A percentile compares a stretch with the other conserved stretches of the same genome.
Conservation (phyloP, 1,140 invertebrate species). For the Drosophila bipectinata region DNA sequence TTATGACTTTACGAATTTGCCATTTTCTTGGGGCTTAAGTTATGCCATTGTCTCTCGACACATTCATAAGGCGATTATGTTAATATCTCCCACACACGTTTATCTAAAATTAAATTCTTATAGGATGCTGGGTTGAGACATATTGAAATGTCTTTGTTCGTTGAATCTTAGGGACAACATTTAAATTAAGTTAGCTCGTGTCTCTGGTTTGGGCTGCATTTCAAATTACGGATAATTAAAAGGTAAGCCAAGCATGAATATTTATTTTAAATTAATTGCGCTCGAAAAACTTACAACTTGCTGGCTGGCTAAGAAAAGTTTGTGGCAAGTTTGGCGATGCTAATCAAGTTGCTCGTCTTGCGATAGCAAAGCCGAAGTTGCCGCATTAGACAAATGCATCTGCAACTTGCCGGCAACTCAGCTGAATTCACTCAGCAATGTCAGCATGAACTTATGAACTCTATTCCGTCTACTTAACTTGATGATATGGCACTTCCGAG, state of each 20-base stretch:
- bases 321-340: slow-evolving; percentile 26
- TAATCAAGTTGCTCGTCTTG: slow-evolving; percentile 33
- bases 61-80: slow-evolving; percentile 66
- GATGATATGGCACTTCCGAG: slow-evolving; percentile 65
- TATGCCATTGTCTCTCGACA: slow-evolving; percentile 22
- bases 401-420: slow-evolving; percentile 23
- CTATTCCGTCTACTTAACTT: slow-evolving; percentile 58
- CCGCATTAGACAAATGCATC: slow-evolving; percentile 55
- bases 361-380: slow-evolving; percentile 37
- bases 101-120: slow-evolving; percentile 50
- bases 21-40: slow-evolving; percentile 13
- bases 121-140: not conserved
- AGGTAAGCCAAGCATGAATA: slow-evolving; percentile 4
- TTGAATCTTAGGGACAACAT: not conserved
- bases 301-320: slow-evolving; percentile 4
- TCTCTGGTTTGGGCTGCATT: not conserved
- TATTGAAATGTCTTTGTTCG: slow-evolving; percentile 1
- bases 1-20: not conserved
- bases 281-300: slow-evolving; percentile 14
- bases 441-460: slow-evolving; percentile 43
- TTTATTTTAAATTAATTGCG: slow-evolving; percentile 32
- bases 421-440: slow-evolving; percentile 7
- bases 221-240: not conserved
- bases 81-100: slow-evolving; percentile 30
- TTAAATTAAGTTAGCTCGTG: slow-evolving; percentile 18